Percentiles rank a stretch among this genome's conserved stretches.
These are phyloP conservation scores for Cygnus buccinator DNA, from an alignment of 2,113 vertebrate species.

Conservation along the genomic window DNA sequence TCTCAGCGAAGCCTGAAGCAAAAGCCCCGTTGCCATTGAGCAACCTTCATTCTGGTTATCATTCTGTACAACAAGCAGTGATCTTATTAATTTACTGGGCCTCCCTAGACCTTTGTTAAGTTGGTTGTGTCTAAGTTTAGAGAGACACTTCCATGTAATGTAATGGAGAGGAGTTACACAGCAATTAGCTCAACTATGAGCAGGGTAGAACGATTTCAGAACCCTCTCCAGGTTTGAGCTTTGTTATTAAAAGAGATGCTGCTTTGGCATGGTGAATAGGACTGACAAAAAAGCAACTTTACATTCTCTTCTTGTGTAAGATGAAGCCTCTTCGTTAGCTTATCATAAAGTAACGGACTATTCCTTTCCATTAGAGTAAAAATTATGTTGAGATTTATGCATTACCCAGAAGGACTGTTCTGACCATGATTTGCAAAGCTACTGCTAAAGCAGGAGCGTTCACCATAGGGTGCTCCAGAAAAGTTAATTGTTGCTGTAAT, in stretches of 20 bases:
- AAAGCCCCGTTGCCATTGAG: not conserved
- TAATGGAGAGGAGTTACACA: not conserved
- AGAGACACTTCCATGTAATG: not conserved
- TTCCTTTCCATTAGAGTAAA: not conserved
- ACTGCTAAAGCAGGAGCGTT: not conserved
- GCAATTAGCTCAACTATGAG: not conserved
- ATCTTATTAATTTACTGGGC: not conserved
- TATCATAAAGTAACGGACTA: not conserved
- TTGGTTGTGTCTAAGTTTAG: not conserved
- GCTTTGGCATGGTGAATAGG: not conserved
- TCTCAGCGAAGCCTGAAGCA: not conserved
- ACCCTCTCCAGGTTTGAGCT: not conserved
- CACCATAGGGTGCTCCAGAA: not conserved
- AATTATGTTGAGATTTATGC: not conserved
- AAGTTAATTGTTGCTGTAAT: constrained; percentile 26
- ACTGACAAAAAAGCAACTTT: not conserved
- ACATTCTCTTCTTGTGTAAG: not conserved
- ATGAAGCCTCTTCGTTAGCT: constrained; percentile 10
- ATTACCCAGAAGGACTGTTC: not conserved
- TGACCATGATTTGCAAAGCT: not conserved
- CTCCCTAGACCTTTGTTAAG: not conserved
- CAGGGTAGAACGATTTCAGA: not conserved
- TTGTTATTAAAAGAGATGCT: not conserved
- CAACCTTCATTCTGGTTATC: not conserved
- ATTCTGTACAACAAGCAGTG: not conserved